Evolutionary conservation across 2,113 vertebrate species (phyloP).

Genomic region (Vombatus ursinus): DNA sequence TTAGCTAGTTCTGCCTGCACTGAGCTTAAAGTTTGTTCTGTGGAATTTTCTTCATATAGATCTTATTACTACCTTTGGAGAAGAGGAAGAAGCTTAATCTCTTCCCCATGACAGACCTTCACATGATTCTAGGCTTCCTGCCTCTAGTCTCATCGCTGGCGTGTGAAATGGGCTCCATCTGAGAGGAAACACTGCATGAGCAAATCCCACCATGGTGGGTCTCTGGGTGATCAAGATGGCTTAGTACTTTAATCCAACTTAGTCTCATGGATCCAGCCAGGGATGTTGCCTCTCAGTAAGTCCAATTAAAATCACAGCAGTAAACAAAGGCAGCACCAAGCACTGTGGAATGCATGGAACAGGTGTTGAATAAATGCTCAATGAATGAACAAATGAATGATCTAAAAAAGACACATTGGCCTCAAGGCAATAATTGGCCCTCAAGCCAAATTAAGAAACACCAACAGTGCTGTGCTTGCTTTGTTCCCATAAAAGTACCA

Average conservation of each 20-base stretch:
- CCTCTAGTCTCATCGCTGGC: background rate
- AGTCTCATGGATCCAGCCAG: background rate
- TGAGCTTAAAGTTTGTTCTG: background rate
- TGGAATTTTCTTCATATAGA: background rate
- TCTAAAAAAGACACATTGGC: background rate
- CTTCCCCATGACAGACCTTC: background rate
- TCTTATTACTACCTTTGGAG: background rate
- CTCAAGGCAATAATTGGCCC: background rate
- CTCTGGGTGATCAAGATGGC: background rate
- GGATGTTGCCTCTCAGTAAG: slow-evolving; percentile 50
- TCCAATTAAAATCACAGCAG: slow-evolving; percentile 36
- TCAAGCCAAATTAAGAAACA: background rate
- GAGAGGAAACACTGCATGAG: slow-evolving; percentile 50
- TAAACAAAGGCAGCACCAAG: background rate
- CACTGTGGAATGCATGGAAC: background rate
- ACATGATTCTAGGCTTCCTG: background rate
- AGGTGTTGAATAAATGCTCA: background rate
- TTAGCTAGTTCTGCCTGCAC: background rate
- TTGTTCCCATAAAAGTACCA: background rate
- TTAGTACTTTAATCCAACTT: slow-evolving; percentile 62
- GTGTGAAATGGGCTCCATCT: background rate
- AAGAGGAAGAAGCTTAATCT: background rate
- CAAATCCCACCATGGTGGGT: slow-evolving; percentile 33
- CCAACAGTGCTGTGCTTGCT: background rate
- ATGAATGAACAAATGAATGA: background rate